A percentile compares a stretch with the other conserved stretches of the same genome.
These are phyloP conservation scores for Brenthis daphne DNA, from an alignment of 2,888 invertebrate genomes.

Conservation along the genomic window DNA sequence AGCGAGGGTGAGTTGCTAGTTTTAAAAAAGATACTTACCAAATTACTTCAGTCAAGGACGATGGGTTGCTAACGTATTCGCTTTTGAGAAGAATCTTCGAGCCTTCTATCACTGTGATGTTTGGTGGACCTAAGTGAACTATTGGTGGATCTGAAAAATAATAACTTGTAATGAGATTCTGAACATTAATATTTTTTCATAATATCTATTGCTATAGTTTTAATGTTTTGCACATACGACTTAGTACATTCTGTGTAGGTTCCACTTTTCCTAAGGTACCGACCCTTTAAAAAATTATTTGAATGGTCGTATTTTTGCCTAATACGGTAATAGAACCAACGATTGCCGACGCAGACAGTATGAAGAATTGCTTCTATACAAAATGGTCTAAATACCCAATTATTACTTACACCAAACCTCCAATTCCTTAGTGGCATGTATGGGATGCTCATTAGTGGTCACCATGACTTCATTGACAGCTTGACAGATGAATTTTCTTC, in stretches of 20 bases:
- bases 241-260: too few species aligned
- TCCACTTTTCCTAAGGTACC: neutral
- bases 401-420: constrained; percentile 92
- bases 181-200: too few species aligned
- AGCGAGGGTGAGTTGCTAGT: too few species aligned
- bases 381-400: too few species aligned
- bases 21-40: constrained; percentile 83
- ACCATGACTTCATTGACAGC: constrained; percentile 91
- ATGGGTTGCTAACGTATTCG: constrained; percentile 93
- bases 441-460: constrained; percentile 87
- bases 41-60: constrained; percentile 86
- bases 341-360: too few species aligned
- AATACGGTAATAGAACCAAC: too few species aligned
- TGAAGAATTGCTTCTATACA: too few species aligned
- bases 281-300: too few species aligned
- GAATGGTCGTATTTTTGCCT: too few species aligned
- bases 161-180: neutral
- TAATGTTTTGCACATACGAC: too few species aligned
- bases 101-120: constrained; percentile 90
- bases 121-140: constrained; percentile 87
- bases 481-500: constrained; percentile 89
- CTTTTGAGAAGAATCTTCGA: constrained; percentile 89
- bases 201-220: too few species aligned
- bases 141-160: constrained; percentile 89
- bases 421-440: constrained; percentile 86